Evolutionary conservation across 2,113 vertebrate species (phyloP).

Genomic region (Lamprotornis superbus): DNA sequence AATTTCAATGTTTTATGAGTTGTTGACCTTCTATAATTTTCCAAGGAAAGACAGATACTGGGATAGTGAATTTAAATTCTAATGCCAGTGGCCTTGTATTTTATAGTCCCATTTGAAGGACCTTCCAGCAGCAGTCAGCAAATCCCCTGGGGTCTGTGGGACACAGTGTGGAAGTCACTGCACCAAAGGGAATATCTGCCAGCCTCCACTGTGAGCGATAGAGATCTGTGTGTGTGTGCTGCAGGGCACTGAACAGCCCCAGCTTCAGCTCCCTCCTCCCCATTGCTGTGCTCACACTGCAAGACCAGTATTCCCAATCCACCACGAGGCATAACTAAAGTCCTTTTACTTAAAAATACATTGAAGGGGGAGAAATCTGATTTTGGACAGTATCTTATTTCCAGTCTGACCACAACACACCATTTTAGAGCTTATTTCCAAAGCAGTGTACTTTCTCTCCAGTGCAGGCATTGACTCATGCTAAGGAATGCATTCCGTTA

Average conservation of each 20-base stretch:
- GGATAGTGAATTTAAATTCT: neutral
- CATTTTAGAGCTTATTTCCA: slow-evolving; percentile 66
- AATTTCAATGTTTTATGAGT: neutral
- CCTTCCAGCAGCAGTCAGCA: neutral
- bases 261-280: neutral
- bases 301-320: neutral
- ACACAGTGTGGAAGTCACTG: neutral
- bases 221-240: neutral
- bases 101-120: neutral
- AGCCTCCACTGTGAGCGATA: neutral
- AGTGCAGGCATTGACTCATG: slow-evolving; percentile 73
- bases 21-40: neutral
- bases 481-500: slow-evolving; percentile 83
- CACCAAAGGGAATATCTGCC: neutral
- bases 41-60: neutral
- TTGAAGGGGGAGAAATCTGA: neutral
- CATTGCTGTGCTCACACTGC: neutral
- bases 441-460: slow-evolving; percentile 71
- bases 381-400: slow-evolving; percentile 53
- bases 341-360: slow-evolving; percentile 19
- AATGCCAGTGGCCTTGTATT: neutral
- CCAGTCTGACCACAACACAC: slow-evolving; percentile 32
- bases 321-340: neutral
- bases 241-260: neutral
- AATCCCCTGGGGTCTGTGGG: neutral